Conservation (phyloP, 2,888 invertebrate species). For the Vannuccia rotundouncinata region DNA sequence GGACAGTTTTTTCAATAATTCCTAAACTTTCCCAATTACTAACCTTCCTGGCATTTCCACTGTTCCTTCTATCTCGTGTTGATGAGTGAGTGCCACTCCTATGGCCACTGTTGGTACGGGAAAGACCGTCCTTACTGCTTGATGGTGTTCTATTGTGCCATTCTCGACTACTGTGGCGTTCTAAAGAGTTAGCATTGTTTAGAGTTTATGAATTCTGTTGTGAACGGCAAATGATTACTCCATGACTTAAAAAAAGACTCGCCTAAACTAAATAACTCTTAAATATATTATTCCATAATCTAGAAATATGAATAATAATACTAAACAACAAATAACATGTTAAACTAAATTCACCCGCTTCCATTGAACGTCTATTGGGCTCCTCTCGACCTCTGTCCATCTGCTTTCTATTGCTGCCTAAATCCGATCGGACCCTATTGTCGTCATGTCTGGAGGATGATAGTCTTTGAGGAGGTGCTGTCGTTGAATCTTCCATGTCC, state of each 20-base stretch:
- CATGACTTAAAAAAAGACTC: too few relatives aligned
- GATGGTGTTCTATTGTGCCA: not conserved
- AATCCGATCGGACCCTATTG: too few relatives aligned
- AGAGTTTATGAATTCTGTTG: not conserved
- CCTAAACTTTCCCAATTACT: not conserved
- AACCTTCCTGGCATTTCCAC: not conserved
- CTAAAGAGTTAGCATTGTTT: not conserved
- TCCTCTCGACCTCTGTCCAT: not conserved
- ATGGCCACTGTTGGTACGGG: not conserved
- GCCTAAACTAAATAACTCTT: too few relatives aligned
- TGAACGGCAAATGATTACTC: too few relatives aligned
- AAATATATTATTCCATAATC: not conserved
- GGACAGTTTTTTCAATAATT: too few relatives aligned
- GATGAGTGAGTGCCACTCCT: not conserved
- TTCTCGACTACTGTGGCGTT: not conserved
- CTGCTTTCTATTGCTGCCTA: not conserved
- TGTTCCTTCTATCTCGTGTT: not conserved
- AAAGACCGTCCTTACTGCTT: not conserved
- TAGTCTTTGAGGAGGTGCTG: not conserved
- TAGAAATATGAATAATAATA: not conserved
- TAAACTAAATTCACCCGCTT: not conserved
- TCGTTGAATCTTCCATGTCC: conserved; percentile 38
- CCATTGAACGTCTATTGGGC: not conserved
- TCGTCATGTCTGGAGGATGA: not conserved
- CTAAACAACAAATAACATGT: not conserved